phyloP scores from a whole-genome alignment of 2,113 vertebrate species.

The Bos indicus region DNA sequence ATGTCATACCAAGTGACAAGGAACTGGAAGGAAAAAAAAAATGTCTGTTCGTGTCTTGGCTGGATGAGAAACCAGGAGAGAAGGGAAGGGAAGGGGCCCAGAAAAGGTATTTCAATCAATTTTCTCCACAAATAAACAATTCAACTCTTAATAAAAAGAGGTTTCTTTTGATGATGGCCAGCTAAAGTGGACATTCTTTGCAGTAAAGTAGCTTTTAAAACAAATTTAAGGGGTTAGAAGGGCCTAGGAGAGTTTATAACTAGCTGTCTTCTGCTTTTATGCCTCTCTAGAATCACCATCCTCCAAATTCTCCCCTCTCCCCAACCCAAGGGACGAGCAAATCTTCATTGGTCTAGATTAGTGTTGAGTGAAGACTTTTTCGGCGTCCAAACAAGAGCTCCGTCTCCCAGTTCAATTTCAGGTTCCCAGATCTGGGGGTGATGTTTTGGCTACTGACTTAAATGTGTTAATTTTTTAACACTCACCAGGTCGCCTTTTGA shows the following conservation, averaged over 20 bases:
- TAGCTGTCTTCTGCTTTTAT: constrained; percentile 35
- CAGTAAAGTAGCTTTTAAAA: constrained; percentile 61
- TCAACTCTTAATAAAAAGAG: constrained; percentile 58
- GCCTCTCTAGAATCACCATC: neutral
- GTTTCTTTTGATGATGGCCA: constrained; percentile 55
- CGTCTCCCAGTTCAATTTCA: constrained; percentile 57
- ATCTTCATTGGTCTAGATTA: neutral
- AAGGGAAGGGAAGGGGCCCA: neutral
- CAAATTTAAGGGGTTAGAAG: constrained; percentile 52
- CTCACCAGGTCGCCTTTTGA: constrained; percentile 74
- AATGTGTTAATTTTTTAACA: constrained; percentile 75
- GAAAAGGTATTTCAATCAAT: constrained; percentile 49
- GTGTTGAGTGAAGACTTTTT: constrained; percentile 52
- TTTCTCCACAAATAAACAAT: constrained; percentile 65
- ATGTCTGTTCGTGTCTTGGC: neutral
- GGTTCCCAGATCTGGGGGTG: constrained; percentile 57
- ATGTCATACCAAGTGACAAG: neutral
- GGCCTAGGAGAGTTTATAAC: constrained; percentile 41
- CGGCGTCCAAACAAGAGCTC: constrained; percentile 37
- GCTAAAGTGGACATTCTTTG: constrained; percentile 56
- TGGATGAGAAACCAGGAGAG: constrained; percentile 6
- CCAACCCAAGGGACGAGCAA: neutral
- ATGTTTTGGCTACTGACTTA: constrained; percentile 69
- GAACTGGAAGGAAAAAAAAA: neutral
- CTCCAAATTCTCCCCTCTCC: neutral